phyloP scores from a whole-genome alignment of 2,797 vertebrate genomes.

The Microctenopoma stevenorrisi region DNA sequence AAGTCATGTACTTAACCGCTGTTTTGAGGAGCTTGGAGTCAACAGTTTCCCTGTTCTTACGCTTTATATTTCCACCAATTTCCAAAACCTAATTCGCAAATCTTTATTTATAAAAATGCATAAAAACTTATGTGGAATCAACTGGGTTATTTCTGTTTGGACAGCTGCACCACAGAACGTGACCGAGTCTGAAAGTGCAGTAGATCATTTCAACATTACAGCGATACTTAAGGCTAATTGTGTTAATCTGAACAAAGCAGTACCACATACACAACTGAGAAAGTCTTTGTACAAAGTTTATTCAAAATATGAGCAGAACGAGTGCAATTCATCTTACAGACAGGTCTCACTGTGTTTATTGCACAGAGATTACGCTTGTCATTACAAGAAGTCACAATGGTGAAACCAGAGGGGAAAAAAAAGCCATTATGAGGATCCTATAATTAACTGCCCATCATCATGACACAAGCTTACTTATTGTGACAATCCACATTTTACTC shows the following conservation, averaged over 20 bases:
- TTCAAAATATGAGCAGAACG: constrained; percentile 63
- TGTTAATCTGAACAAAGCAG: too few species aligned
- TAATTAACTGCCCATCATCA: constrained; percentile 57
- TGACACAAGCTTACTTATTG: constrained; percentile 11
- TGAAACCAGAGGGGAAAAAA: constrained; percentile 60
- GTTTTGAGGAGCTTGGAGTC: not conserved
- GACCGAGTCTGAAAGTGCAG: too few species aligned
- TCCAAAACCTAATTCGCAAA: too few species aligned
- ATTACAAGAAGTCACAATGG: constrained; percentile 47
- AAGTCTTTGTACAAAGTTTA: constrained; percentile 67
- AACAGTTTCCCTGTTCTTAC: not conserved
- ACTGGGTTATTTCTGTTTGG: too few species aligned
- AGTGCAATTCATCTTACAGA: constrained; percentile 49
- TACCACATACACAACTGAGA: not conserved
- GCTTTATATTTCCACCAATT: not conserved
- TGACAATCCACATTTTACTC: constrained; percentile 35
- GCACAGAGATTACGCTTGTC: constrained; percentile 58
- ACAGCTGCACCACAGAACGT: too few species aligned
- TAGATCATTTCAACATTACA: not conserved
- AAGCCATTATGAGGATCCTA: constrained; percentile 57
- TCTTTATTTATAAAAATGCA: too few species aligned
- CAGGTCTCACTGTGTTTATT: constrained; percentile 52
- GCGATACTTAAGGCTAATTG: not conserved
- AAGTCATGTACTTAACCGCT: not conserved
- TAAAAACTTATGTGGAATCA: too few species aligned